A percentile compares a stretch with the other conserved stretches of the same genome.
These are phyloP conservation scores for Epsilonema sp. DNA, from an alignment of 2,888 invertebrate species.

Conservation along the genomic window DNA sequence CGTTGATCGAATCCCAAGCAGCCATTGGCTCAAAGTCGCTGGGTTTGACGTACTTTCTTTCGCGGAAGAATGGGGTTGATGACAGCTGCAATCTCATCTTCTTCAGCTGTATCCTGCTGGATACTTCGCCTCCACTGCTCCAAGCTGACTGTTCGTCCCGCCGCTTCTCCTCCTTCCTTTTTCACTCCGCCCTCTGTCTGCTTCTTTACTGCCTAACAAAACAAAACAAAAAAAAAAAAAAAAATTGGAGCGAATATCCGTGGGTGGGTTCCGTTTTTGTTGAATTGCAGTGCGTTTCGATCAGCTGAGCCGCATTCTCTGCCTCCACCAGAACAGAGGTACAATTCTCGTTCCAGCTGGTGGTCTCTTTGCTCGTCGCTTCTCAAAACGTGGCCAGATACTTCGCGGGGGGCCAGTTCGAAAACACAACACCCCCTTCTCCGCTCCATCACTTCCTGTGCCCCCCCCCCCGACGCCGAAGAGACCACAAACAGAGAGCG, in stretches of 20 bases:
- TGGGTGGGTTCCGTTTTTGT: no score
- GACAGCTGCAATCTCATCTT: not conserved
- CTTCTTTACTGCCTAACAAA: not conserved
- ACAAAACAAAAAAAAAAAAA: no score
- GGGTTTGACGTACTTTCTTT: not conserved
- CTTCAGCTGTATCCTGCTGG: not conserved
- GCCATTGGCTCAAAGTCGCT: conserved; percentile 5
- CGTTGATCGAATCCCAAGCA: conserved; percentile 4
- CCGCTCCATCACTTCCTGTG: not conserved
- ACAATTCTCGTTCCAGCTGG: not conserved
- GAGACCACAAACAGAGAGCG: no score
- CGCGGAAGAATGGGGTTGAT: not conserved
- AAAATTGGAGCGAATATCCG: no score
- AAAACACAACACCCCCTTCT: no score
- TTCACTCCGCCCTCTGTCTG: not conserved
- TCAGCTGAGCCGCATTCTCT: not conserved
- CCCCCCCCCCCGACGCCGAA: no score
- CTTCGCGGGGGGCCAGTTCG: no score
- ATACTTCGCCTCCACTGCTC: no score
- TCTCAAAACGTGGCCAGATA: not conserved
- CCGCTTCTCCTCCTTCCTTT: not conserved
- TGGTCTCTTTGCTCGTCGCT: not conserved
- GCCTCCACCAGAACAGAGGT: not conserved
- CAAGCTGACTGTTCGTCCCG: no score
- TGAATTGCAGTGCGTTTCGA: not conserved